Evolutionary conservation across 1,140 invertebrate species (phyloP), one percentile per base, ranked within the genome.

Genomic region (Panagrolaimus sp.): DNA sequence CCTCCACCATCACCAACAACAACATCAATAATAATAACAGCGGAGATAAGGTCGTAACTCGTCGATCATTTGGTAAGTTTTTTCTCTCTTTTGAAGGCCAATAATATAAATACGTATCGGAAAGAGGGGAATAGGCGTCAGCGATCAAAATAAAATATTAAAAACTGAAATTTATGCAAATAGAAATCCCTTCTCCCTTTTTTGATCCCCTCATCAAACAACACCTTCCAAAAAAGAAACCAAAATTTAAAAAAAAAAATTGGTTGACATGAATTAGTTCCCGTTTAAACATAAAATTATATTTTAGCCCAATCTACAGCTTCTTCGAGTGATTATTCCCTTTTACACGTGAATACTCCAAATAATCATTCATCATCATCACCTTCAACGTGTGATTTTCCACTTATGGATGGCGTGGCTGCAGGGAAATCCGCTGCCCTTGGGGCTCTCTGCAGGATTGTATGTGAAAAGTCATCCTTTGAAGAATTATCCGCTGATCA

Each of bases 401-500:
- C 77, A 47, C 28, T 48, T 21, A 73, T 77, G 24, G 80, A 81
- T 73, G 78, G 80, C 55, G 43, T 80, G 2, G 76, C 74, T 43
- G 88, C 89, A 74, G 96, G 96, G 2, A 87, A 91, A 75, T 94
- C 96, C 0, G 94, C 97, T 85, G 95, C 96, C 3, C 88, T 97
- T 73, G 95, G 93, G 0, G 90, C 94, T 7, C 84, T 98, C 6
- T 96, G 93, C 85, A 87, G 94, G 78, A 93, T 98, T 77, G 91
- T 98, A 80, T 96, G 93, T 84, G 90, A 94, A 0, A 96, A 96
- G 84, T 94, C 94, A 85, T 94, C 93, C 15, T 91, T 91, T 43
- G 96, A 98, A 86, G 90, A 93, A 80, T 93, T 98, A 71, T 85
- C 94, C 17, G 91, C 93, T 3, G 89, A 93, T 2, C 98, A 98